Percentiles rank a stretch among this genome's conserved stretches.
phyloP scores from a whole-genome alignment of 2,888 invertebrate species.

The Polydrusus pterygomalis region DNA sequence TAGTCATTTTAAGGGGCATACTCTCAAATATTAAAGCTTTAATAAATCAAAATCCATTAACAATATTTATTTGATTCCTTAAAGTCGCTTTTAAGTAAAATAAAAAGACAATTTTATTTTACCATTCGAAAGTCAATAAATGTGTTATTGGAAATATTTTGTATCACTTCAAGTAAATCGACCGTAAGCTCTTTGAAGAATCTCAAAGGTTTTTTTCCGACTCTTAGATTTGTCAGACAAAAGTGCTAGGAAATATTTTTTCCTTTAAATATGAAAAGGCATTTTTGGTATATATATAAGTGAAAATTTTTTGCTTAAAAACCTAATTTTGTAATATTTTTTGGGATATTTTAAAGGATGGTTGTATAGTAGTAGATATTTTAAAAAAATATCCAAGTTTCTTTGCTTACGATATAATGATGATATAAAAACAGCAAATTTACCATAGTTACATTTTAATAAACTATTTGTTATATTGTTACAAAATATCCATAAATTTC shows the following conservation, averaged over 20 bases:
- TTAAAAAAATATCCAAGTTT: too few relatives aligned
- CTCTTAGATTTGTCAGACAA: conserved; percentile 38
- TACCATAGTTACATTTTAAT: too few relatives aligned
- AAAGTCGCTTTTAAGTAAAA: conserved; percentile 11
- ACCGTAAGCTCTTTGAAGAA: conserved; percentile 37
- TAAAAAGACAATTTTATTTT: conserved; percentile 29
- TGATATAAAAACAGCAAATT: too few relatives aligned
- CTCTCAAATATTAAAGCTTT: conserved; percentile 18
- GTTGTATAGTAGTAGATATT: too few relatives aligned
- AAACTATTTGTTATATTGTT: too few relatives aligned
- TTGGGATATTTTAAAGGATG: too few relatives aligned
- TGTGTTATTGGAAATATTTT: conserved; percentile 34
- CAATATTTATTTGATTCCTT: conserved; percentile 4
- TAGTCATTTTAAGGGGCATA: too few relatives aligned
- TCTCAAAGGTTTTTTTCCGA: conserved; percentile 34
- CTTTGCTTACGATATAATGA: too few relatives aligned
- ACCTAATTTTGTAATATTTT: too few relatives aligned
- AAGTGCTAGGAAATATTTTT: conserved; percentile 23
- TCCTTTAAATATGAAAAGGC: neutral
- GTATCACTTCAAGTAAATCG: conserved; percentile 38
- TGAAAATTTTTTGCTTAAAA: too few relatives aligned
- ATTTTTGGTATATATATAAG: neutral
- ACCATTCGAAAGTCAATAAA: conserved; percentile 30
- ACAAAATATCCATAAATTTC: too few relatives aligned
- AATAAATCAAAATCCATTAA: conserved; percentile 10